Base-by-base conservation (phyloP, 2,113 vertebrate species). In the Planiliza haematocheilus region DNA sequence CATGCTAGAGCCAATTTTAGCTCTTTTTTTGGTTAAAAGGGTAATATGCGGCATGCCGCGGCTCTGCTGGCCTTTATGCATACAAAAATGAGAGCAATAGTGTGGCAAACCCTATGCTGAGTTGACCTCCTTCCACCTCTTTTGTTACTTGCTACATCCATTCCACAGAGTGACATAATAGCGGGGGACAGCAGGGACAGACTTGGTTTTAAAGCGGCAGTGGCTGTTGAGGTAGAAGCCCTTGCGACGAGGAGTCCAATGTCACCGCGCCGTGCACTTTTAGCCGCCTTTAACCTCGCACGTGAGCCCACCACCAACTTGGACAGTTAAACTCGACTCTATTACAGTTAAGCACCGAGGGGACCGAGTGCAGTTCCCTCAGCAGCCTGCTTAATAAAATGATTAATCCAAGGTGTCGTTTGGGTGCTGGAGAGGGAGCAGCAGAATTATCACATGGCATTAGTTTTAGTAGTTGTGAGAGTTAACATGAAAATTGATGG, bases 111-210 rank as follows among this genome's bases (percentile, higher is more conserved):
- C 87, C 68, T 70, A 85, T 83, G 79, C 61, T 60, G 62, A 65
- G 56, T 61, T 87, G 86, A 92, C 88, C 85, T 86, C 81, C 70
- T 84, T 85, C 67, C 69, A 81, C 76, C 77, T 82, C 82, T 76
- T 85, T 83, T 82, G 83, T 86, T 81, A 70, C 69, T 84, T 56
- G 76, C 87, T 66, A 39, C 71, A 77, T 76, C 79, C 74, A 77
- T 79, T 86, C 68, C 57, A 59, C 56, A 64, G 69, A 66, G 67
- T 81, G 85, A 91, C 81, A 83, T 88, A 87, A 90, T 86, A 73
- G 18, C 76, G 60, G 57, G 56, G 73, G 85, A 86, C 83, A 81
- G 74, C 52, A 61, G 77, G 69, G 81, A 83, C 84, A 79, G 64
- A 75, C 61, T 70, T 65, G 61, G 59, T 68, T 86, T 86, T 79